These are phyloP conservation scores for Epistrophe grossulariae DNA, from an alignment of 2,888 invertebrate species.

Conservation along the genomic window DNA sequence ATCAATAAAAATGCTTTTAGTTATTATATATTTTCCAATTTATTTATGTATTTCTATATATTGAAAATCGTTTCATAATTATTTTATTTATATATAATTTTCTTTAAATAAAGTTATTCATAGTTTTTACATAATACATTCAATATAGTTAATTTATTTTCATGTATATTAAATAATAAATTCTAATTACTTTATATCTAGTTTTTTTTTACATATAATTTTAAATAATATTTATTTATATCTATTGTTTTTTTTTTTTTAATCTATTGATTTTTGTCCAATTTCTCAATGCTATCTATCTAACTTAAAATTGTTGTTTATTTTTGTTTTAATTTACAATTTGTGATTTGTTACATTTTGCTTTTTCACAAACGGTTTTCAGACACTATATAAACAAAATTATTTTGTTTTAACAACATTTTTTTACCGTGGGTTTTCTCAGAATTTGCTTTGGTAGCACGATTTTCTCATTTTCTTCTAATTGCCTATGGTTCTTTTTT, in stretches of 20 bases:
- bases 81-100: constrained; percentile 74
- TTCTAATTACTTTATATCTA: constrained; percentile 68
- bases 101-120: constrained; percentile 69
- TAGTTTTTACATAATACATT: constrained; percentile 74
- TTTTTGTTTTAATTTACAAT: constrained; percentile 76
- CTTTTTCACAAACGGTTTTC: constrained; percentile 43
- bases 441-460: constrained; percentile 51
- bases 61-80: constrained; percentile 69
- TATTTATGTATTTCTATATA: constrained; percentile 77
- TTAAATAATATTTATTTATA: constrained; percentile 73
- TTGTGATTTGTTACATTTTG: constrained; percentile 46
- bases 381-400: constrained; percentile 21
- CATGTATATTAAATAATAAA: constrained; percentile 73
- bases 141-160: constrained; percentile 69
- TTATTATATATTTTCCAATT: constrained; percentile 58
- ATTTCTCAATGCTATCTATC: constrained; percentile 54
- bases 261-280: constrained; percentile 37
- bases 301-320: constrained; percentile 56
- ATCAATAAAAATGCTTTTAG: neutral
- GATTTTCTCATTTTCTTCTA: constrained; percentile 55
- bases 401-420: constrained; percentile 6
- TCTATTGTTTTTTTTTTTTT: constrained; percentile 43
- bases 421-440: constrained; percentile 10
- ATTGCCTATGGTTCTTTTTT: constrained; percentile 62
- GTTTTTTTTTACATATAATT: constrained; percentile 64